Evolutionary conservation across 2,113 vertebrate species (phyloP).

Genomic region (Protobothrops mucrosquamatus): DNA sequence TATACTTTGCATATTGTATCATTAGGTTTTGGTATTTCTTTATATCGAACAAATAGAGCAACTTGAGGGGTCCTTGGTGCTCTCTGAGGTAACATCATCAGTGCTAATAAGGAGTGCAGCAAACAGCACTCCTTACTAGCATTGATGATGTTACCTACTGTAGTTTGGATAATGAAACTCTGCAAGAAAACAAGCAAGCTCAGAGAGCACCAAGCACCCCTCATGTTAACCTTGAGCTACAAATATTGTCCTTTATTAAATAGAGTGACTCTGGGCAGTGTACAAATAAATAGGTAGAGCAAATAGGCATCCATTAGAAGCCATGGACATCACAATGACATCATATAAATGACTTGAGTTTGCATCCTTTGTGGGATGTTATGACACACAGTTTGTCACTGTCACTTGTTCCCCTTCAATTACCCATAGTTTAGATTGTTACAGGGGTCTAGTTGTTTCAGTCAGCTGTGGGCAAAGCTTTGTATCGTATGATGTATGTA

Average conservation of each 20-base stretch:
- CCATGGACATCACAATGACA: neutral
- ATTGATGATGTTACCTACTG: too few species aligned
- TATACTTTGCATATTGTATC: neutral
- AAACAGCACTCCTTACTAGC: too few species aligned
- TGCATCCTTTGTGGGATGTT: neutral
- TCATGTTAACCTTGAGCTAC: too few species aligned
- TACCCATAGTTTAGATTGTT: neutral
- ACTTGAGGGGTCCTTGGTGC: too few species aligned
- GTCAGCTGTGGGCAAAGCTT: neutral
- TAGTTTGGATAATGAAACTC: too few species aligned
- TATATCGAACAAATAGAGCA: neutral
- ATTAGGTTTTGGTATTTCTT: neutral
- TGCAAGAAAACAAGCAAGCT: too few species aligned
- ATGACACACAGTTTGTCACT: neutral
- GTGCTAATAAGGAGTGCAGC: too few species aligned
- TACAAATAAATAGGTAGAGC: neutral
- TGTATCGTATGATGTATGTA: neutral
- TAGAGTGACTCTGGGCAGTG: neutral
- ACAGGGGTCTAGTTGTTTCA: neutral
- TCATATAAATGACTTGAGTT: neutral
- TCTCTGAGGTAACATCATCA: too few species aligned
- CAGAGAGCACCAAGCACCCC: too few species aligned
- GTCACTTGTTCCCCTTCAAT: neutral
- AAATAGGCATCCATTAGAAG: neutral
- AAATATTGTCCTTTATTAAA: too few species aligned